Percentiles rank a stretch among this genome's conserved stretches.
phyloP scores from a whole-genome alignment of 2,113 vertebrate genomes.

The Microtus oregoni region DNA sequence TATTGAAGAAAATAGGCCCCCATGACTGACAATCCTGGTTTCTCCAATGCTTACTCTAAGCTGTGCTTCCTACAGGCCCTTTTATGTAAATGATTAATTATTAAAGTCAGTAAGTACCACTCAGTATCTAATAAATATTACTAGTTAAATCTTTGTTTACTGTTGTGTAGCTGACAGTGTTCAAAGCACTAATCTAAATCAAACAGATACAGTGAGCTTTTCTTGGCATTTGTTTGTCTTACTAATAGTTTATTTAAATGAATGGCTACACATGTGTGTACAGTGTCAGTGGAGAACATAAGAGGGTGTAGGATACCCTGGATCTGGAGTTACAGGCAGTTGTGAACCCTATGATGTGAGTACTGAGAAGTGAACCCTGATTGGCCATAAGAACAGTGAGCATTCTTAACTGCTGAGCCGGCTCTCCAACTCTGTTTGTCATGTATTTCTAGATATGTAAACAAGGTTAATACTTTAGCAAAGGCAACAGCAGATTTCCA shows the following conservation, averaged over 20 bases:
- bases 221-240: constrained; percentile 23
- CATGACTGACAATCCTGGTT: neutral
- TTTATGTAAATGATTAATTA: constrained; percentile 11
- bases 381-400: neutral
- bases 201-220: neutral
- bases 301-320: neutral
- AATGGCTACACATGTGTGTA: neutral
- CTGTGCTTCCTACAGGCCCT: neutral
- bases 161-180: neutral
- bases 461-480: neutral
- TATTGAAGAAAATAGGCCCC: neutral
- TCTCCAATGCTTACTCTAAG: neutral
- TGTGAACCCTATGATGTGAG: neutral
- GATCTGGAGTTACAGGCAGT: neutral
- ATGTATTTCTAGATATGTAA: neutral
- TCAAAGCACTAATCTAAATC: neutral
- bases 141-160: constrained; percentile 12
- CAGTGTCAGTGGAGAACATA: neutral
- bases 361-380: neutral
- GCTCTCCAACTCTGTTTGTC: neutral
- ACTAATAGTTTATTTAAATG: neutral
- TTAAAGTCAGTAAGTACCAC: constrained; percentile 1
- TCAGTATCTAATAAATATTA: neutral
- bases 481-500: neutral
- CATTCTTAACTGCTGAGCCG: neutral